A percentile compares a stretch with the other conserved stretches of the same genome.
Evolutionary conservation across 2,888 invertebrate species (phyloP).

Genomic region (Aleiodes leptofemur): DNA sequence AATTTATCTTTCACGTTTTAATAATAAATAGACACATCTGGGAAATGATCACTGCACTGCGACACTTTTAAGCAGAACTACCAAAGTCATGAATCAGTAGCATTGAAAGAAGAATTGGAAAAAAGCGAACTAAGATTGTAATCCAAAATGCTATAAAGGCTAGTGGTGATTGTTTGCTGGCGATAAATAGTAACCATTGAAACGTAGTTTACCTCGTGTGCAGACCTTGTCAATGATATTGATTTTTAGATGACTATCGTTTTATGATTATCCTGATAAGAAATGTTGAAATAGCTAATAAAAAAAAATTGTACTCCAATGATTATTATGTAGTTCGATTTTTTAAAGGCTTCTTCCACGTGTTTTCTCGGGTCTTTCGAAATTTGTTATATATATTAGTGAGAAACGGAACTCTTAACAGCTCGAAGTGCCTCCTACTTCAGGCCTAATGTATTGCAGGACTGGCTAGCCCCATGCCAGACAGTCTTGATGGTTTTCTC

Average conservation of each 20-base stretch:
- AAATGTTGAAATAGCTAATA: background rate
- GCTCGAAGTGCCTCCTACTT: background rate
- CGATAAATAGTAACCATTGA: slow-evolving; percentile 1
- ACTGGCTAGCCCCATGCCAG: slow-evolving; percentile 20
- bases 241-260: slow-evolving; percentile 1
- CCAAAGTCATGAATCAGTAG: background rate
- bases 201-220: background rate
- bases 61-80: background rate
- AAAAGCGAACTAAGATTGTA: background rate
- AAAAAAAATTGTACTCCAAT: background rate
- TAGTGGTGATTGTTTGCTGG: background rate
- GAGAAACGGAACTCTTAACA: too few relatives aligned
- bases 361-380: too few relatives aligned
- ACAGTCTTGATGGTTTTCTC: slow-evolving; percentile 3
- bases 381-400: too few relatives aligned
- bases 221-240: slow-evolving; percentile 3
- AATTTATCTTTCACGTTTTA: too few relatives aligned
- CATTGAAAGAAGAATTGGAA: background rate
- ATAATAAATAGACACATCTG: too few relatives aligned
- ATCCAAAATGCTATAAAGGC: background rate
- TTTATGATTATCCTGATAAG: background rate
- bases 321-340: background rate
- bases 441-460: background rate
- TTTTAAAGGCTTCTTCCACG: too few relatives aligned
- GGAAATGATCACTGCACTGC: background rate